phyloP scores from a whole-genome alignment of 2,113 vertebrate genomes.

The Pogona vitticeps region DNA sequence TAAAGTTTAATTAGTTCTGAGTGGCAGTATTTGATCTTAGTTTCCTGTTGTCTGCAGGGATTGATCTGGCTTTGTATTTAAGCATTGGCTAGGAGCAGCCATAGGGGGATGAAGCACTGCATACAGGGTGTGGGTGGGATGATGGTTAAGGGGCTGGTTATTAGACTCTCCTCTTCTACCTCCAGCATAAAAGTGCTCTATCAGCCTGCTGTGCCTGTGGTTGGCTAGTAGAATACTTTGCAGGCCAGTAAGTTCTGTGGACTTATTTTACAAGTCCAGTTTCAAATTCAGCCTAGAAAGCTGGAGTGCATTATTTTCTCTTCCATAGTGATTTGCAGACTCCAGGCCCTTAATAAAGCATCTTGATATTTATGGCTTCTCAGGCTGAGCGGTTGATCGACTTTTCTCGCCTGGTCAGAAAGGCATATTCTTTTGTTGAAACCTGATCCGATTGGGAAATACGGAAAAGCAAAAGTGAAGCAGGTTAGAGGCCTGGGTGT shows the following conservation, averaged over 20 bases:
- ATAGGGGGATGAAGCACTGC: neutral
- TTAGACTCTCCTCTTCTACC: no score
- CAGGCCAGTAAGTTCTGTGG: neutral
- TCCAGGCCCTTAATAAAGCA: neutral
- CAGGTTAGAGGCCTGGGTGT: neutral
- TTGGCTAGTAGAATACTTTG: neutral
- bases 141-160: no score
- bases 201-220: no score
- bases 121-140: no score
- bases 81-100: neutral
- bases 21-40: neutral
- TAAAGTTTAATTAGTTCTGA: neutral
- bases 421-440: neutral
- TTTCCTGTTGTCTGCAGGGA: neutral
- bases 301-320: neutral
- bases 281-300: neutral
- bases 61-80: neutral
- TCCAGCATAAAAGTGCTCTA: no score
- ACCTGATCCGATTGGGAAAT: neutral
- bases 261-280: neutral
- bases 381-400: neutral
- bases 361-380: neutral
- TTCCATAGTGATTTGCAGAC: conserved; percentile 1
- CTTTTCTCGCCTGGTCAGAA: neutral
- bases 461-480: neutral